Evolutionary conservation across 2,888 invertebrate species (phyloP), one percentile per base, ranked within the genome.

Genomic region (Phania funesta): DNA sequence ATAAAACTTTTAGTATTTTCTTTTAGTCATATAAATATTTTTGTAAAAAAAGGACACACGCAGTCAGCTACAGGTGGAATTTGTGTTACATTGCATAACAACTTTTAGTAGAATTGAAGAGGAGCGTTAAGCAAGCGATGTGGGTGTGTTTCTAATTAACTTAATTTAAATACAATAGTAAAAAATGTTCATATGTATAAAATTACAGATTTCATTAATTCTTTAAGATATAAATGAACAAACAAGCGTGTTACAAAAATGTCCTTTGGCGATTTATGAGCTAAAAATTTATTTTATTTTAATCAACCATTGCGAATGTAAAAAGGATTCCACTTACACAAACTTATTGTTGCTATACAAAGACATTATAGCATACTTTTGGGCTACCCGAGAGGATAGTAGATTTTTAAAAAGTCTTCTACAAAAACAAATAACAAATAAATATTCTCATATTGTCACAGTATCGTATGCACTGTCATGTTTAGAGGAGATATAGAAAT

Each of bases 401-500:
- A n/a, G 9, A 3, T n/a, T n/a, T n/a, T n/a, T n/a, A 13, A 6
- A 24, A 62, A 18, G 26, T 13, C 13, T 22, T 11, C 16, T 29
- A 62, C 48, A 52, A 41, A 9, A 18, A 62, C 11, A 73, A 58
- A 29, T 58, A 56, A 58, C 22, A 64, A 64, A 50, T 64, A 74
- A 78, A 77, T 68, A 52, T 75, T 70, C 65, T 46, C 52, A 24
- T 78, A 75, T 75, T 71, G 74, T 74, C 74, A 64, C 35, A 38
- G 74, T 78, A 78, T 78, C 74, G 70, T 52, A 22, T 41, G 35
- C 58, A 52, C 64, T 78, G 68, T 70, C 70, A 75, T 38, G 65
- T 58, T 48, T 20, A 35, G 9, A 26, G 20, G 11, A 46, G 18
- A 54, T 46, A n/a, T 32, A 46, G 26, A 52, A 16, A 29, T 9